phyloP scores from a whole-genome alignment of 2,888 invertebrate species.

The Balanococcus diminutus region DNA sequence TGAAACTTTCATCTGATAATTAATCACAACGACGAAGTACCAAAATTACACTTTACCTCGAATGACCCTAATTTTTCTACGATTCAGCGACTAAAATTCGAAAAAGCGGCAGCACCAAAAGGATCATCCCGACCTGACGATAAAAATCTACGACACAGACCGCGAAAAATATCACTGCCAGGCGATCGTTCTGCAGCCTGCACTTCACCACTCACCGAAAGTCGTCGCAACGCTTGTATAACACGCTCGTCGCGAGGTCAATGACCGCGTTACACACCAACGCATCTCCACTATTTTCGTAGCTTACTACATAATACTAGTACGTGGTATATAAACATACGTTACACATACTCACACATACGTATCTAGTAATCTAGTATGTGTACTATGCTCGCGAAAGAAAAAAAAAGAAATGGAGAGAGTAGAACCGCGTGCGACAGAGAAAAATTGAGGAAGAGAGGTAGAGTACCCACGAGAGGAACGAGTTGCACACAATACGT shows the following conservation, averaged over 20 bases:
- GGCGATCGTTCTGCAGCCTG: neutral
- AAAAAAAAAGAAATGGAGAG: too few relatives aligned
- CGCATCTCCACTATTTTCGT: constrained; percentile 44
- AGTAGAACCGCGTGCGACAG: too few relatives aligned
- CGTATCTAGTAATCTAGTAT: neutral
- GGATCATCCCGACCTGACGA: too few relatives aligned
- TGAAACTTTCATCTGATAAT: too few relatives aligned
- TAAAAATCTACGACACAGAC: neutral
- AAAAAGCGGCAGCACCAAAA: too few relatives aligned
- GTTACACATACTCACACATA: neutral
- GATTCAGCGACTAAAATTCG: too few relatives aligned
- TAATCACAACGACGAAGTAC: neutral
- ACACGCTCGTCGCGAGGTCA: neutral
- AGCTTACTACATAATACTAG: neutral
- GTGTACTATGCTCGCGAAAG: neutral
- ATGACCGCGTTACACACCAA: constrained; percentile 49
- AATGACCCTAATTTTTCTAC: neutral
- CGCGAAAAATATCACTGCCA: neutral
- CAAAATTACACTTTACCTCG: neutral
- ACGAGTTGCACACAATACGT: too few relatives aligned
- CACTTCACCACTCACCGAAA: neutral
- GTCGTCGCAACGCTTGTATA: constrained; percentile 1
- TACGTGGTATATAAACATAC: neutral
- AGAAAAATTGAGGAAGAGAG: too few relatives aligned
- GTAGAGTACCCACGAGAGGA: too few relatives aligned